These are phyloP conservation scores for Ageneiosus marmoratus DNA, from an alignment of 2,113 vertebrate genomes.

Conservation along the genomic window DNA sequence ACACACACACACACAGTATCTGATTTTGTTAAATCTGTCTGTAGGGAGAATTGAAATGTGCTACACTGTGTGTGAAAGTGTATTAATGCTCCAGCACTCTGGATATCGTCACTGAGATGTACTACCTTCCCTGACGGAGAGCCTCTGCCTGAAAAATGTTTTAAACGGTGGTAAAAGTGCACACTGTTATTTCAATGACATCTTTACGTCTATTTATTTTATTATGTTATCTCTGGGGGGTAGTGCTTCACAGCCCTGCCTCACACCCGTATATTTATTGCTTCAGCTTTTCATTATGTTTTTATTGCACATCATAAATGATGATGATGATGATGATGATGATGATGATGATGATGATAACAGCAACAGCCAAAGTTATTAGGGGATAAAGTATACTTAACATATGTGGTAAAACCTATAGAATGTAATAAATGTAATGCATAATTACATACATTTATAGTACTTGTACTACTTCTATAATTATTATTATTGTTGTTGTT, in stretches of 20 bases:
- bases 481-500: not conserved
- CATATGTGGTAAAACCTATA: not conserved
- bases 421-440: not conserved
- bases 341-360: conserved; percentile 36
- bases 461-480: too few species aligned
- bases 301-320: conserved; percentile 39
- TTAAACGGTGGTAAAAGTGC: conserved; percentile 25
- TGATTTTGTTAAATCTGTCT: conserved; percentile 12
- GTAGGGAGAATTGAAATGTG: not conserved
- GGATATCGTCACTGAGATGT: conserved; percentile 4
- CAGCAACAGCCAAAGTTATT: too few species aligned
- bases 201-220: conserved; percentile 46
- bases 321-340: conserved; percentile 63
- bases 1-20: conserved; percentile 45
- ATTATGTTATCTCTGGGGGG: conserved; percentile 61
- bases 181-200: conserved; percentile 22
- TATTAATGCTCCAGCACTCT: not conserved
- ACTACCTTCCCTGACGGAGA: not conserved
- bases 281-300: conserved; percentile 48
- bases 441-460: not conserved
- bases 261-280: conserved; percentile 58
- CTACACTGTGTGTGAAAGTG: not conserved
- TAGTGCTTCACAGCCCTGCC: conserved; percentile 60
- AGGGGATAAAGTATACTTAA: not conserved
- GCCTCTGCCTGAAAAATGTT: conserved; percentile 14